Conservation (phyloP, 2,113 vertebrate genomes). For the Ceuthmochares aereus region DNA sequence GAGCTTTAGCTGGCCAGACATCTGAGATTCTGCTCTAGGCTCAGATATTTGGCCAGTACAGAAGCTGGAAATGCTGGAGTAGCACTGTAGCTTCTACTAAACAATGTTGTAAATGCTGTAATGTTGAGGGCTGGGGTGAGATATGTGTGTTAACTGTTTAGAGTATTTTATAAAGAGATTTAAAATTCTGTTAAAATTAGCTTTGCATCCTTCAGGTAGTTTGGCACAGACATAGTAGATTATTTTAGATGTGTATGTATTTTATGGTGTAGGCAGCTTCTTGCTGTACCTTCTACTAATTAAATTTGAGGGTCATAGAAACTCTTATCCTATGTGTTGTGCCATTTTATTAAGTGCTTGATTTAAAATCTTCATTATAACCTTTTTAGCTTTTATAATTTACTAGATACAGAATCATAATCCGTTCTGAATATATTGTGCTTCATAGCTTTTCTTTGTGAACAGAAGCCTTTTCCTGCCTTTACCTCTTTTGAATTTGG, state of each 20-base stretch:
- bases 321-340: not conserved
- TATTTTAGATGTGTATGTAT: not conserved
- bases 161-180: not conserved
- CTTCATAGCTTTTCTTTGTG: not conserved
- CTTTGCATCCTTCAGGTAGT: not conserved
- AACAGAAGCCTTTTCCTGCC: not conserved
- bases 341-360: not conserved
- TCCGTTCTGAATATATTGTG: not conserved
- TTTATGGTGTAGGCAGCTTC: not conserved
- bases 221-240: not conserved
- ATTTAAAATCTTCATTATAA: not conserved
- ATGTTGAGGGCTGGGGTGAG: not conserved
- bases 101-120: not conserved
- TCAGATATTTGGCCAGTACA: not conserved
- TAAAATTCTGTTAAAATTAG: not conserved
- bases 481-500: not conserved
- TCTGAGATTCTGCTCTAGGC: not conserved
- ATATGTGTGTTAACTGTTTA: not conserved
- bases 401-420: not conserved
- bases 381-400: not conserved
- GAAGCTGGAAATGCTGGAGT: not conserved
- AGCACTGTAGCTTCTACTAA: not conserved
- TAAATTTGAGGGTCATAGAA: not conserved
- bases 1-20: not conserved
- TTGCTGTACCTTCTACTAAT: not conserved